Conservation (phyloP, 2,888 invertebrate genomes). For the Strigamia transsilvanica region DNA sequence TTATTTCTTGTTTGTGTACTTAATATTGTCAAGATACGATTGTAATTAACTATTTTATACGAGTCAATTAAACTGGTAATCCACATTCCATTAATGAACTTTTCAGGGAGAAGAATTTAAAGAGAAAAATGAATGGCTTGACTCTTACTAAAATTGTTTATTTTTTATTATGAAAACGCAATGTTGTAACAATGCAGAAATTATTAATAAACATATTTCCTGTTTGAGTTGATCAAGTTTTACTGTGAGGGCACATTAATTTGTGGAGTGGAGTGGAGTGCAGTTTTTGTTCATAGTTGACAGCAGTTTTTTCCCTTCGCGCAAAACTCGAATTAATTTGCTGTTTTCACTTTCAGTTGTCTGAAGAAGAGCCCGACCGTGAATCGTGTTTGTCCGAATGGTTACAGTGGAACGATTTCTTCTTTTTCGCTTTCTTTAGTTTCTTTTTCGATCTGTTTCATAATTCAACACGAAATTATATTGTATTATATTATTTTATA, state of each 20-base stretch:
- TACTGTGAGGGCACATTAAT: neutral
- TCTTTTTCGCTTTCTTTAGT: neutral
- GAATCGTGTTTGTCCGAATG: neutral
- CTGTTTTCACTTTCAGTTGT: neutral
- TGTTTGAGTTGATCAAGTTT: conserved; percentile 3
- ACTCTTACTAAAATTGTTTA: conserved; percentile 12
- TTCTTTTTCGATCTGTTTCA: neutral
- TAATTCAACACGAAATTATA: no score
- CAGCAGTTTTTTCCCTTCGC: conserved; percentile 2
- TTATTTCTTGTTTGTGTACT: neutral
- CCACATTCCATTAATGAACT: neutral
- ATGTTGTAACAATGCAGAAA: neutral
- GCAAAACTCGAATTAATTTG: neutral
- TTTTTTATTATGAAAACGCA: conserved; percentile 11
- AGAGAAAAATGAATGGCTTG: neutral
- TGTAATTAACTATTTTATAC: neutral
- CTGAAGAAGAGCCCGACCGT: neutral
- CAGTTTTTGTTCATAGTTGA: neutral
- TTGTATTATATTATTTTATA: neutral
- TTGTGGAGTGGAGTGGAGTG: conserved; percentile 20
- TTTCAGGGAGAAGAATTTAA: conserved; percentile 35
- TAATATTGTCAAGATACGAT: neutral
- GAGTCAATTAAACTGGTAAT: neutral
- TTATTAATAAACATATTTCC: conserved; percentile 3
- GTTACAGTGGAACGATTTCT: neutral